Evolutionary conservation across 2,888 invertebrate genomes (phyloP).

Genomic region (Ethmia dodecea): DNA sequence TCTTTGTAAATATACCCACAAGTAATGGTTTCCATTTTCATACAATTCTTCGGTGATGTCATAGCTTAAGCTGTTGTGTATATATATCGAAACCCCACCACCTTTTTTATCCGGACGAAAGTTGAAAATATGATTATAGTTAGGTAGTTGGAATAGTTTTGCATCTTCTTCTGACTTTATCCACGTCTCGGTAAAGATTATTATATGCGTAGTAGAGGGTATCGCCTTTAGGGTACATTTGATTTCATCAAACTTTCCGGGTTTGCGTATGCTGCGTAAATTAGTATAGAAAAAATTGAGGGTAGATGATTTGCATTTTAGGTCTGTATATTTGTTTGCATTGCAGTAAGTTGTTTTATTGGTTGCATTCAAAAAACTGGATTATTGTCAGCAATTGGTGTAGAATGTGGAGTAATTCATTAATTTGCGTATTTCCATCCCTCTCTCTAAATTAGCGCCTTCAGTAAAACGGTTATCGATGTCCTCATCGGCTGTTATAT

Average conservation of each 20-base stretch:
- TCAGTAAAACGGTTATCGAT: no score
- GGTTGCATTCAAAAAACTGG: no score
- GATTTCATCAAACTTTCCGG: conserved; percentile 22
- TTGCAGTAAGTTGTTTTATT: conserved; percentile 12
- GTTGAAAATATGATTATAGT: conserved; percentile 8
- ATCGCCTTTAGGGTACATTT: conserved; percentile 16
- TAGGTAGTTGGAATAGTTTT: conserved; percentile 10
- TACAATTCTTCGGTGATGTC: not conserved
- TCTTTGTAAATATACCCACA: conserved; percentile 1
- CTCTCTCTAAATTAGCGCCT: no score
- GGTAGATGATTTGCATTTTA: conserved; percentile 13
- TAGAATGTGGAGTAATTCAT: no score
- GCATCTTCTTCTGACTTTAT: conserved; percentile 18
- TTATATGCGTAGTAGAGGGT: conserved; percentile 7
- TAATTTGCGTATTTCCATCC: no score
- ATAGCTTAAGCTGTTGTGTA: conserved; percentile 1
- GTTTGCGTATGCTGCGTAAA: conserved; percentile 19
- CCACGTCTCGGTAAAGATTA: conserved; percentile 22
- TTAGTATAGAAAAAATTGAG: conserved; percentile 23
- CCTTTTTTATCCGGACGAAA: conserved; percentile 5
- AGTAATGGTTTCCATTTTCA: not conserved
- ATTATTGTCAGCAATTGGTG: no score
- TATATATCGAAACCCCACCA: conserved; percentile 9
- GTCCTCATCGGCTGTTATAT: no score
- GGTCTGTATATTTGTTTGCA: conserved; percentile 17